Conservation (phyloP, 2,888 invertebrate species). For the Lochmaea capreae region DNA sequence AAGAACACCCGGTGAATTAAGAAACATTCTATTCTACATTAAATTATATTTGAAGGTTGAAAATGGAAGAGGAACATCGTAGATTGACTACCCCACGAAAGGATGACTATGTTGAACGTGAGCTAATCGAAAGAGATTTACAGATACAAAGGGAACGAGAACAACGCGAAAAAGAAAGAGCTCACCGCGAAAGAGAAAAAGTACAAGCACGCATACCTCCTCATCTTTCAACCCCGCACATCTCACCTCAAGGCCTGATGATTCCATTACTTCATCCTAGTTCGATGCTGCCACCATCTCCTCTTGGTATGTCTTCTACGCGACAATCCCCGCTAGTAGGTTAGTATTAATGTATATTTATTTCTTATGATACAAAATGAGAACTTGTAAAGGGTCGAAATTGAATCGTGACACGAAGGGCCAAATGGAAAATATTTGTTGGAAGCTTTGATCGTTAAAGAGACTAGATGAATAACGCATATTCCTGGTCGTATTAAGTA, state of each 20-base stretch:
- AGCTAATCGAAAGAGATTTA: constrained; percentile 67
- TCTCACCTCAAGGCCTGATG: constrained; percentile 56
- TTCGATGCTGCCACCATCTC: constrained; percentile 60
- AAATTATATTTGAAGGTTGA: constrained; percentile 66
- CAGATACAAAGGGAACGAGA: constrained; percentile 61
- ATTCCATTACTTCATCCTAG: constrained; percentile 60
- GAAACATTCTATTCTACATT: too few species aligned
- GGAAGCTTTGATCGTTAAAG: too few species aligned
- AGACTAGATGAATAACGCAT: too few species aligned
- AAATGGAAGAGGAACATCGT: constrained; percentile 78
- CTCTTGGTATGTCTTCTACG: constrained; percentile 56
- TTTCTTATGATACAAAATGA: neutral
- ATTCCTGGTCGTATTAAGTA: too few species aligned
- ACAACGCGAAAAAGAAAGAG: constrained; percentile 69
- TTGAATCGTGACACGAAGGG: too few species aligned
- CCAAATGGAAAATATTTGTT: too few species aligned
- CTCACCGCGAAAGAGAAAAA: constrained; percentile 66
- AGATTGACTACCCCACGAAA: constrained; percentile 65
- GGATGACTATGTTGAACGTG: constrained; percentile 68
- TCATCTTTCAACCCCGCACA: constrained; percentile 62
- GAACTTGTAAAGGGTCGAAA: too few species aligned
- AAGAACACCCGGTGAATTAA: too few species aligned
- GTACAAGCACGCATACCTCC: constrained; percentile 66
- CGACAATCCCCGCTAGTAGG: constrained; percentile 59
- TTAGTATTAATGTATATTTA: neutral